Evolutionary conservation across 2,797 vertebrate genomes (phyloP).

Genomic region (Lepus townsendii): DNA sequence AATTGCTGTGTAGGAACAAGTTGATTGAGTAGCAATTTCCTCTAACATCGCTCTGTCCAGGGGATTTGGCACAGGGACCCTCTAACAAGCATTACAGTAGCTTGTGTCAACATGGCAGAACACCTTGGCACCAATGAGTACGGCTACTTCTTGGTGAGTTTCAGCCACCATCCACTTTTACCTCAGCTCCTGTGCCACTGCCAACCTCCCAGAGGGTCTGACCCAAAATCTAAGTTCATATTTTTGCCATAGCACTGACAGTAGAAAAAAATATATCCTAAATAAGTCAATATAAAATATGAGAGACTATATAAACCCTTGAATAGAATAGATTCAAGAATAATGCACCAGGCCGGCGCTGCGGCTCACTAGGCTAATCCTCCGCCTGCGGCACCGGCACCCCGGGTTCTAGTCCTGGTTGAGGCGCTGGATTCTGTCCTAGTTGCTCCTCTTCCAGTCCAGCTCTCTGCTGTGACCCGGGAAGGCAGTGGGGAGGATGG

Average conservation of each 20-base stretch:
- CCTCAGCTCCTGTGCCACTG: no score
- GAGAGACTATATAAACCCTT: not conserved
- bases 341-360: fast-evolving
- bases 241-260: not conserved
- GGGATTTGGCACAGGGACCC: constrained; percentile 90
- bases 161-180: no score
- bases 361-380: no score
- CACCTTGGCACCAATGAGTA: constrained; percentile 87
- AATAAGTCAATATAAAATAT: not conserved
- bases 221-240: not conserved
- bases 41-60: constrained; percentile 90
- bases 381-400: no score
- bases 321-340: not conserved
- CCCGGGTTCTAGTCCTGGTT: no score
- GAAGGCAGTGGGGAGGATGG: no score
- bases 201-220: no score
- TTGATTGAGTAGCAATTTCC: constrained; percentile 89
- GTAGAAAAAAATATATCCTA: not conserved
- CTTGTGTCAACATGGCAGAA: constrained; percentile 91
- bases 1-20: constrained; percentile 88
- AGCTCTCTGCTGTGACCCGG: no score
- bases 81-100: constrained; percentile 91
- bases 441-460: no score
- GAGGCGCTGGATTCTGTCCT: fast-evolving
- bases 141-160: constrained; percentile 81